Conservation (phyloP, 2,113 vertebrate species). For the Tachycineta bicolor region DNA sequence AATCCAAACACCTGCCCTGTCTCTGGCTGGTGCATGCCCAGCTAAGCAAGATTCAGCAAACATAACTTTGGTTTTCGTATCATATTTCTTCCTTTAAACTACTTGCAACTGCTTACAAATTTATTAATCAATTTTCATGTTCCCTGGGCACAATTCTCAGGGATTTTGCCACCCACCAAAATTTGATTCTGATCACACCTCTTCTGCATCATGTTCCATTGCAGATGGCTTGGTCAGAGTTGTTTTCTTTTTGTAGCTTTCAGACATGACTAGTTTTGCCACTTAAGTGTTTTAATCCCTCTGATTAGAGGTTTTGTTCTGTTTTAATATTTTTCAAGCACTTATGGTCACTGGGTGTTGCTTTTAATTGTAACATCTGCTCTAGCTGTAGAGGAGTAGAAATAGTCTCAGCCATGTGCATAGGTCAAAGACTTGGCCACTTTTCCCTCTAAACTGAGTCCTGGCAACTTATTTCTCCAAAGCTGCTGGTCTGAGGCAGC, state of each 20-base stretch:
- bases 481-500: neutral
- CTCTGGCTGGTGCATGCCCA: neutral
- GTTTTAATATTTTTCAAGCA: neutral
- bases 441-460: neutral
- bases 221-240: neutral
- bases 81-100: neutral
- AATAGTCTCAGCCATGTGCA: neutral
- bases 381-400: neutral
- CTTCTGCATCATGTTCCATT: rapidly evolving
- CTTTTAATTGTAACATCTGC: neutral
- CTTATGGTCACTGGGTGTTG: neutral
- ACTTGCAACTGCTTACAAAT: neutral
- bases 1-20: neutral
- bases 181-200: neutral
- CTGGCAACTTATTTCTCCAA: neutral
- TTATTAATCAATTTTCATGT: neutral
- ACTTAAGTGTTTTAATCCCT: neutral
- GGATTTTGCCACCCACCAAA: rapidly evolving
- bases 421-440: neutral
- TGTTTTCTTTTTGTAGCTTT: neutral
- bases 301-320: neutral
- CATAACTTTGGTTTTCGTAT: neutral
- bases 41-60: neutral
- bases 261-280: neutral
- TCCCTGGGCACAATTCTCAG: neutral